These are phyloP conservation scores for Sinotaia quadrata DNA, from an alignment of 2,888 invertebrate genomes.

Conservation along the genomic window DNA sequence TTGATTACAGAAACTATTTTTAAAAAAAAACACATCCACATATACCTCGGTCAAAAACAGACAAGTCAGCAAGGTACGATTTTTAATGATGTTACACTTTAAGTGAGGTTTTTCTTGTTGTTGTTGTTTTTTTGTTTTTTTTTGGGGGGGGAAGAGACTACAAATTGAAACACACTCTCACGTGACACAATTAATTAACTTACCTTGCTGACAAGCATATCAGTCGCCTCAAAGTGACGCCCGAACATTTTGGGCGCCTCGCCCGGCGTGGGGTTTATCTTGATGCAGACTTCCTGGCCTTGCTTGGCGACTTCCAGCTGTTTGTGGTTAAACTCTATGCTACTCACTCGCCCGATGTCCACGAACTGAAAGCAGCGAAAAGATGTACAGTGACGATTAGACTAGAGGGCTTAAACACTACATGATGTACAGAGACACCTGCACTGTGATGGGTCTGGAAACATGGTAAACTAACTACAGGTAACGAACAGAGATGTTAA, in stretches of 20 bases:
- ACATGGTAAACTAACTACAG: neutral
- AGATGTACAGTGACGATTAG: neutral
- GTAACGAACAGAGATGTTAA: too few species aligned
- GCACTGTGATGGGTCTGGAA: neutral
- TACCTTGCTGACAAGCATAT: slow-evolving; percentile 89
- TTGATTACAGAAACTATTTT: too few species aligned
- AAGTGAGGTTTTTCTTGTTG: too few species aligned
- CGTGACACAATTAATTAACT: too few species aligned
- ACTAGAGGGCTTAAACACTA: neutral
- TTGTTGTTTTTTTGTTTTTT: too few species aligned
- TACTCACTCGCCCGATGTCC: slow-evolving; percentile 93
- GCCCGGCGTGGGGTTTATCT: slow-evolving; percentile 97
- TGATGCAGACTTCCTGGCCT: slow-evolving; percentile 80
- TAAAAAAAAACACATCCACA: too few species aligned
- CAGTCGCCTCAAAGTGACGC: slow-evolving; percentile 97
- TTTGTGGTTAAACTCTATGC: slow-evolving; percentile 97
- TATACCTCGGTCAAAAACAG: too few species aligned
- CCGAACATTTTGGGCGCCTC: slow-evolving; percentile 99
- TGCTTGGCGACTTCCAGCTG: slow-evolving; percentile 93
- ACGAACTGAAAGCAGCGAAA: slow-evolving; percentile 81
- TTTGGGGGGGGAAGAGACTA: too few species aligned
- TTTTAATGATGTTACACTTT: too few species aligned
- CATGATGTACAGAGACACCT: too few species aligned
- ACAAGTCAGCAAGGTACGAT: too few species aligned
- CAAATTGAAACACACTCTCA: too few species aligned